Percentiles rank a stretch among this genome's conserved stretches.
Conservation (phyloP, 1,140 invertebrate species). For the Schlechtendalia chinensis region DNA sequence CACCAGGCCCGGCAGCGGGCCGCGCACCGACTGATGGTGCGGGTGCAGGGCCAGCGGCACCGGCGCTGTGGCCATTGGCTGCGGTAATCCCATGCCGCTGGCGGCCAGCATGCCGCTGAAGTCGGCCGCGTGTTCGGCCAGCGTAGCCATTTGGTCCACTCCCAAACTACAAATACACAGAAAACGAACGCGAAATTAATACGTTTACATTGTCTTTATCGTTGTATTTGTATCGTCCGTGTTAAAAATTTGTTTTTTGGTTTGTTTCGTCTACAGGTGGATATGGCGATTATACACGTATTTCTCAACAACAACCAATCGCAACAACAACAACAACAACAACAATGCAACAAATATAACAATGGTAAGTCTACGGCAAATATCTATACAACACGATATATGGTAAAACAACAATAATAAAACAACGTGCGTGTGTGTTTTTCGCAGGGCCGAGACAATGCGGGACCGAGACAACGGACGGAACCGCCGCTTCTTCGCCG, state of each 20-base stretch:
- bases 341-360: no score
- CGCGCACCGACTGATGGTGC: conserved; percentile 39
- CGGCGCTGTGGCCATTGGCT: conserved; percentile 50
- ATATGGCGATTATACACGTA: no score
- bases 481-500: no score
- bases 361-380: no score
- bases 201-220: no score
- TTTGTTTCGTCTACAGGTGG: conserved; percentile 5
- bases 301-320: not conserved
- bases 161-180: conserved; percentile 53
- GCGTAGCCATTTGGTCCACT: conserved; percentile 54
- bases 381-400: no score
- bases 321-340: not conserved
- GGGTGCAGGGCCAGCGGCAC: conserved; percentile 49
- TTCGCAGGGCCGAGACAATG: not conserved
- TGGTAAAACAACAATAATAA: not conserved
- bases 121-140: conserved; percentile 53
- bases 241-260: not conserved
- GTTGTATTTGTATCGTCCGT: not conserved
- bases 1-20: conserved; percentile 14
- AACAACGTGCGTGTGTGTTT: not conserved
- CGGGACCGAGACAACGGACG: no score
- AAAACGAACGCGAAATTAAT: not conserved
- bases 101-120: conserved; percentile 53
- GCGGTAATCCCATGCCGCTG: conserved; percentile 51